Conservation (phyloP, 2,113 vertebrate species). For the Scopus umbretta region DNA sequence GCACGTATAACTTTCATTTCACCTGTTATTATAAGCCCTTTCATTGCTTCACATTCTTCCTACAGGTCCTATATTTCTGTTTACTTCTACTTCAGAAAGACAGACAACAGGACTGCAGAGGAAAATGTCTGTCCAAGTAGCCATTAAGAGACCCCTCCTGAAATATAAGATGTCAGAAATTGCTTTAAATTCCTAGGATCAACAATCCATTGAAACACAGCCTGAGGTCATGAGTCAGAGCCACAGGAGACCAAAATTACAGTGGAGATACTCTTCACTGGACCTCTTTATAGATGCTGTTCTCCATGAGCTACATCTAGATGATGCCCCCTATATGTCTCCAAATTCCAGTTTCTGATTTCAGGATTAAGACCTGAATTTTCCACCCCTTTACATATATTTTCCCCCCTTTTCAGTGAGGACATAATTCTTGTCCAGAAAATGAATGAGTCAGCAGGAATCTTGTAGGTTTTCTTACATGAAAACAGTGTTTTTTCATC, state of each 20-base stretch:
- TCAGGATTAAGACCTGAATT: neutral
- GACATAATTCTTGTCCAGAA: neutral
- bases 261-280: neutral
- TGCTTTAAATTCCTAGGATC: neutral
- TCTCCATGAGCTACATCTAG: neutral
- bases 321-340: neutral
- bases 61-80: neutral
- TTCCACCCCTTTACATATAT: too few species aligned
- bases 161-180: neutral
- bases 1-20: neutral
- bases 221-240: neutral
- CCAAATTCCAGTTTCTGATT: neutral
- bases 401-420: neutral
- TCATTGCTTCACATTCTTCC: neutral
- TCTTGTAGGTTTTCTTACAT: neutral
- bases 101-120: neutral
- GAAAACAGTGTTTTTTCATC: neutral
- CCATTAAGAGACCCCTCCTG: neutral
- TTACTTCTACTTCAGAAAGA: neutral
- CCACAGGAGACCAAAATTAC: neutral
- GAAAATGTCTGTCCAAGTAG: neutral
- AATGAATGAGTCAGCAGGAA: neutral
- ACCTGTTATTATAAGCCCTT: neutral
- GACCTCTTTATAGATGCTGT: neutral
- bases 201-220: neutral